Evolutionary conservation across 2,888 invertebrate genomes (phyloP), one percentile per base, ranked within the genome.

Genomic region (Oxyteleia sp.): DNA sequence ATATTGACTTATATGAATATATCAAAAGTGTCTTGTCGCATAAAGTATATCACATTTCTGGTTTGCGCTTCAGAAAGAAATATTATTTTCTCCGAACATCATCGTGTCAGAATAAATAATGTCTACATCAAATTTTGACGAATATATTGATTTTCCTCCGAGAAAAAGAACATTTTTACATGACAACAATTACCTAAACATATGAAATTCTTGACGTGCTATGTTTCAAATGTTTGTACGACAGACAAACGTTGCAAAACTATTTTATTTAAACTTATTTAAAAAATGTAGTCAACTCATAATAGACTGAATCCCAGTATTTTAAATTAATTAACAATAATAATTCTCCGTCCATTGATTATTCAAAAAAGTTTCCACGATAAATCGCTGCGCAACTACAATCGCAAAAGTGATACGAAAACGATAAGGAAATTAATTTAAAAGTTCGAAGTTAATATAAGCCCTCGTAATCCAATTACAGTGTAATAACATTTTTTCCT

Each of bases 71-170:
- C 32, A 16, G 15, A 80, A 51, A 80, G 63, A 75, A 75, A 81
- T 81, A 69, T 75, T 69, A 81, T 69, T 72, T 69, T 53, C 69
- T 53, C 61, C 20, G 26, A 63, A 81, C 47, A 69, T 75, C 69
- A 81, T 75, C 69, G 63, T 68, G 55, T 81, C 68, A 61, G 45
- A 81, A 63, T 81, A 68, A 74, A 68, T 81, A 74, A 81, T 45
- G 43, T 55, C 51, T 66, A 26, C 57, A 63, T 16, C 49, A 47
- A 47, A 55, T 64, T 66, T 69, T 55, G 32, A 59, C 47, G 69
- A 72, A 53, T 38, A 61, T 47, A 68, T 80, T 79, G 79, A 79
- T 79, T 63, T 63, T 13, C 16, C 4, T 5, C 29, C 5, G 35
- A 15, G 23, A 2, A 45, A 45, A 47, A 11, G 35, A 45, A 53